These are phyloP conservation scores for Acanthornis magna DNA, from an alignment of 2,797 vertebrate genomes.

Conservation along the genomic window DNA sequence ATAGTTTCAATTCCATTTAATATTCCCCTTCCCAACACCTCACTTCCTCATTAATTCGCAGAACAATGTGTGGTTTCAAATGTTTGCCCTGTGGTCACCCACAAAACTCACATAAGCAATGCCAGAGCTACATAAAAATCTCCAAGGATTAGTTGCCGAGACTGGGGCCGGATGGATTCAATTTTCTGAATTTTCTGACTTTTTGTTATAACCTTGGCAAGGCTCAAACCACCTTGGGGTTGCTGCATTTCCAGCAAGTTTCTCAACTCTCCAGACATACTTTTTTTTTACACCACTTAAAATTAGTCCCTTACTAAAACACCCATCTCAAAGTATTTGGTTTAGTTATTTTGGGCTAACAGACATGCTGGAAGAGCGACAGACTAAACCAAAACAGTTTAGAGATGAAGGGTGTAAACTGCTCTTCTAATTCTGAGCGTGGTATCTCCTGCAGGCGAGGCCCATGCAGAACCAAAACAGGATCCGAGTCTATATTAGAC, in stretches of 20 bases:
- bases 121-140: background rate
- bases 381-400: background rate
- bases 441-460: background rate
- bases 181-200: background rate
- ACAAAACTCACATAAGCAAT: background rate
- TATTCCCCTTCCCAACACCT: constrained; percentile 7
- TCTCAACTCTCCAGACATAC: background rate
- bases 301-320: background rate
- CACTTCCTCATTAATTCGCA: constrained; percentile 19
- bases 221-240: background rate
- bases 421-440: background rate
- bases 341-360: constrained; percentile 1
- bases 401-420: background rate
- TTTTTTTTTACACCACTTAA: background rate
- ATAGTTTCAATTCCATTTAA: constrained; percentile 18
- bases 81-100: background rate
- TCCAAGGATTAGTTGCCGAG: background rate
- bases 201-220: background rate
- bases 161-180: background rate
- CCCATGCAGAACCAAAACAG: background rate
- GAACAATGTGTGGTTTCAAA: constrained; percentile 2
- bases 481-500: background rate
- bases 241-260: background rate
- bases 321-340: background rate
- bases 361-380: background rate